Evolutionary conservation across 2,888 invertebrate species (phyloP), one percentile per base, ranked within the genome.

Genomic region (Synergus japonicus): DNA sequence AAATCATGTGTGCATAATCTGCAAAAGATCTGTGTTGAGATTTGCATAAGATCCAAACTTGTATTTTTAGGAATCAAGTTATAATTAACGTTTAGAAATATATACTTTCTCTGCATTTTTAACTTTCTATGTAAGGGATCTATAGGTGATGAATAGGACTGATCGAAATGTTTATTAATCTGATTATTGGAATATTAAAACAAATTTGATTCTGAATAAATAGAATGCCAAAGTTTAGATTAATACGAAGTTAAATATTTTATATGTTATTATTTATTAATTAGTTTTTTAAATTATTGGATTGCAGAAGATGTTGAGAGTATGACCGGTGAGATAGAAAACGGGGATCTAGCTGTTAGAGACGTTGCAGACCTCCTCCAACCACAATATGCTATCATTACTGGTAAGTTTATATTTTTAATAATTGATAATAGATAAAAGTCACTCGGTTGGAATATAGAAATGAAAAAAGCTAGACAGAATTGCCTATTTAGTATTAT

Each of bases 301-400:
- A 79, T 92, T 92, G 86, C 92, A 92, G 92, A 92, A 85, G 92
- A 92, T 92, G 92, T 91, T 79, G 92, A 92, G 88, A 92, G 92
- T 87, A 92, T 92, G 92, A 92, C 92, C 82, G 92, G 92, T 81
- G 92, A 94, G 79, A 93, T 94, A 80, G 94, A 94, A 82, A 94
- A 94, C 88, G 94, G 94, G 82, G 93, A 94, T 80, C 93, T 95
- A 89, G 94, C 94, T 84, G 96, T 97, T 79, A 94, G 95, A 85
- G 97, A 96, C 93, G 97, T 98, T 87, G 96, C 97, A 64, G 97
- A 97, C 91, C 93, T 98, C 85, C 93, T 98, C 81, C 96, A 97
- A 91, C 96, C 97, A 81, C 97, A 97, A 93, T 98, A 97, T 93
- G 97, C 97, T 82, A 95, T 97, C 90, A 96, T 98, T 86, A 97